Evolutionary conservation across 2,113 vertebrate genomes (phyloP), one percentile per base, ranked within the genome.

Genomic region (Sceloporus tristichus): DNA sequence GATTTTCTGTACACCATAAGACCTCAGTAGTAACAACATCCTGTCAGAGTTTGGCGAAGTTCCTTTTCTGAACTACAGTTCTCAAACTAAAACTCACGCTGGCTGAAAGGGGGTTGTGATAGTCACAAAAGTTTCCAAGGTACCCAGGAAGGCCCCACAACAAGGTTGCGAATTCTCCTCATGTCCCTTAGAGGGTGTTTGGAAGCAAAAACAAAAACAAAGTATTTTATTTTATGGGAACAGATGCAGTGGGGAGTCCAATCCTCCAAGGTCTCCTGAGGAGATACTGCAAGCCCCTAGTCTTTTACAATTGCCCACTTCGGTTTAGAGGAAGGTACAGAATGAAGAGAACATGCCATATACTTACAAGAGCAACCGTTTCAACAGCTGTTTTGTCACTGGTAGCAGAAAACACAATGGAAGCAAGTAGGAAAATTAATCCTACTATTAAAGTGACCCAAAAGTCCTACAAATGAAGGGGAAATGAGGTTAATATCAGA

Each of bases 391-490:
- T 90, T 5, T 7, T 66, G 21, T 93, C 92, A 86, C 93, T 97
- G 10, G 93, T 94, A 0, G 79, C 5, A 14, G 92, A 80, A 76
- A 99, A 96, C 38, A 94, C 29, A 86, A 96, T 21, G 68, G 98
- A 98, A 1, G 98, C 97, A 86, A 98, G 2, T 10, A 98, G 0
- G 90, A 99, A 97, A 0, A 91, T 0, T 2, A 40, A 0, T 0
- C 87, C 84, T 74, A 97, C 96, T 79, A 0, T 0, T 68, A 0
- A 0, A 0, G 97, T 93, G 86, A 98, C 96, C 2, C 1, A 6
- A 25, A 98, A 94, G 84, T 99, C 98, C 98, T 99, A 91, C 7
- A 94, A 91, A 82, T 56, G 54, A 84, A 56, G 9, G 9, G 83
- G 76, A 38, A 19, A 78, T 38, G 38, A 19, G 71, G 13, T 7